These are phyloP conservation scores for Cephalopachus bancanus DNA, from an alignment of 2,797 vertebrate species.

Conservation along the genomic window DNA sequence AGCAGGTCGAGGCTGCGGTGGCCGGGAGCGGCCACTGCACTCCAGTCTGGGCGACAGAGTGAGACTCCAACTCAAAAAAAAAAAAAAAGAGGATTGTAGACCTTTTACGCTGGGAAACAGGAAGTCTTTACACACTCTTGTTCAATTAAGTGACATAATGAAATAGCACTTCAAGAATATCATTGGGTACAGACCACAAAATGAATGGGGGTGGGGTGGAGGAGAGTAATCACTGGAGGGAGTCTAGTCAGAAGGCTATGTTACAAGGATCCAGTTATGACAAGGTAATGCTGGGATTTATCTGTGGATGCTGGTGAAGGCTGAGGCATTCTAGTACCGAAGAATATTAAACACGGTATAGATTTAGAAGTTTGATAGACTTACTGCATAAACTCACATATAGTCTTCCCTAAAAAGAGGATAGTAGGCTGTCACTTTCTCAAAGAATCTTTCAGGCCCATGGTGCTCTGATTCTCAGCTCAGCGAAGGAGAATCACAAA, in stretches of 20 bases:
- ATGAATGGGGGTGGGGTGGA: not conserved
- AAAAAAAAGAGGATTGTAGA: not conserved
- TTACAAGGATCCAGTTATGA: not conserved
- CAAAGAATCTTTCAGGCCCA: constrained; percentile 21
- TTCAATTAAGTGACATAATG: not conserved
- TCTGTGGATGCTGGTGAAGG: not conserved
- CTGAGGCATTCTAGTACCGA: not conserved
- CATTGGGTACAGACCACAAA: not conserved
- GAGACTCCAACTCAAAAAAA: too few relatives aligned
- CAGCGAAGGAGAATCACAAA: constrained; percentile 47
- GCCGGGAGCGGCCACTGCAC: too few relatives aligned
- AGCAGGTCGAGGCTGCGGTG: too few relatives aligned
- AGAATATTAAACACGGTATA: not conserved
- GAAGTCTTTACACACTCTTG: not conserved
- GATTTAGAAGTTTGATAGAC: constrained; percentile 26
- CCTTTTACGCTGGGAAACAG: not conserved
- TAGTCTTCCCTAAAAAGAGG: constrained; percentile 36
- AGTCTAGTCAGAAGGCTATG: not conserved
- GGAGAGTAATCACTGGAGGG: not conserved
- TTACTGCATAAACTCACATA: not conserved
- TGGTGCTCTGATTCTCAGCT: constrained; percentile 37
- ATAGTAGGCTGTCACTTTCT: not conserved
- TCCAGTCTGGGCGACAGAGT: too few relatives aligned
- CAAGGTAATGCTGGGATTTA: not conserved
- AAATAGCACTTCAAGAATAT: not conserved